phyloP scores from a whole-genome alignment of 2,113 vertebrate species.

The mouse (Mus musculus) region GRCm39 chr17:47991501-47992000 shows the following conservation, averaged over 20 bases:
- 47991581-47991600: conserved; percentile 75
- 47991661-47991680: conserved; percentile 99
- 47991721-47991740: conserved; percentile 87
- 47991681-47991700: conserved; percentile 99
- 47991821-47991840: conserved; percentile 69
- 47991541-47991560: conserved; percentile 1
- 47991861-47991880: conserved; percentile 68
- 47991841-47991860: conserved; percentile 71
- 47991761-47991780: conserved; percentile 82
- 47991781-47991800: conserved; percentile 80
- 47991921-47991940: conserved; percentile 68
- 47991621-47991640: conserved; percentile 99
- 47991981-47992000: conserved; percentile 75
- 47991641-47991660: conserved; percentile 99
- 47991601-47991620: conserved; percentile 99
- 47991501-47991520: not conserved
- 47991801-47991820: conserved; percentile 70
- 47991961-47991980: conserved; percentile 64
- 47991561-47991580: conserved; percentile 62
- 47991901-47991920: conserved; percentile 58
- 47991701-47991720: conserved; percentile 90
- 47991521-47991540: conserved; percentile 33
- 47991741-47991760: conserved; percentile 89
- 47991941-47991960: conserved; percentile 73
- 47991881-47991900: conserved; percentile 69